These are phyloP conservation scores for Ormyrus rosae DNA, from an alignment of 2,888 invertebrate genomes.

Conservation along the genomic window DNA sequence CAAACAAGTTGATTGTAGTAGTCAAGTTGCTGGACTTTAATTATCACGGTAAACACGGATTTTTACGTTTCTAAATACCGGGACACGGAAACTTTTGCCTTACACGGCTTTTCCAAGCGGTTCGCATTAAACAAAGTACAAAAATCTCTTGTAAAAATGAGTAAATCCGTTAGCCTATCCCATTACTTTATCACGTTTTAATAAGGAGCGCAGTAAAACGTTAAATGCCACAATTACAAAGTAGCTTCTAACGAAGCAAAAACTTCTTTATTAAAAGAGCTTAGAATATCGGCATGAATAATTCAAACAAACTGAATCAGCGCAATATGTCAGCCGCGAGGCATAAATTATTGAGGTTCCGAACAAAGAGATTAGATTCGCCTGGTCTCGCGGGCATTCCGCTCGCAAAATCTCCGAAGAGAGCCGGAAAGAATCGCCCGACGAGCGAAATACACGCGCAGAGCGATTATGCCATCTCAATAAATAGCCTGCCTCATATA, in stretches of 20 bases:
- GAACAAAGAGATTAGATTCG: conserved; percentile 15
- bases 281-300: conserved; percentile 8
- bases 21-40: no score
- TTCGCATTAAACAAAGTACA: no score
- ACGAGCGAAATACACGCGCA: neutral
- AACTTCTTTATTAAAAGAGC: conserved; percentile 8
- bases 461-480: conserved; percentile 12
- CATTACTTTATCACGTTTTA: no score
- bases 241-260: neutral
- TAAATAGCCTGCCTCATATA: neutral
- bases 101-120: no score
- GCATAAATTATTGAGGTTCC: conserved; percentile 14
- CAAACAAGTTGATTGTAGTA: no score
- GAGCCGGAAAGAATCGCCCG: neutral
- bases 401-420: neutral
- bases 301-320: conserved; percentile 17
- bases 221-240: neutral
- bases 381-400: no score
- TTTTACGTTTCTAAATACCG: no score
- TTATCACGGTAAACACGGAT: no score
- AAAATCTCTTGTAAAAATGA: no score
- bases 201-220: no score
- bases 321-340: neutral
- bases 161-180: no score
- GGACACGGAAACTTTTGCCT: no score